Conservation (phyloP, 2,113 vertebrate species). For the Hypocryptadius cinnamomeus region DNA sequence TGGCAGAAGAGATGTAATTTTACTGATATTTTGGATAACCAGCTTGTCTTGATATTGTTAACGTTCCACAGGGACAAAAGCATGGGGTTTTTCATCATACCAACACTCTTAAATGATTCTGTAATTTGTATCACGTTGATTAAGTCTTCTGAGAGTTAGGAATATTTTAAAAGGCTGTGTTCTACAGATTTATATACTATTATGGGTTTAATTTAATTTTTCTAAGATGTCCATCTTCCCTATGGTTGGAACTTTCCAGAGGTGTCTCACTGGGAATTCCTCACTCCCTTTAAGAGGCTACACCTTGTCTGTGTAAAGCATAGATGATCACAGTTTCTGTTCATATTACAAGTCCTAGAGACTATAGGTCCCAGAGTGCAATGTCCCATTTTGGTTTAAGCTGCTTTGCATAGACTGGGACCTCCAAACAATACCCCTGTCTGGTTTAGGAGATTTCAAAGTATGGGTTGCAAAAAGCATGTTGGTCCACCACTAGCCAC, state of each 20-base stretch:
- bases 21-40: conserved; percentile 46
- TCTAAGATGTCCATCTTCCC: conserved; percentile 50
- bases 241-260: conserved; percentile 36
- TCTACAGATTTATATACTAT: conserved; percentile 56
- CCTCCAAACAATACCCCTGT: not conserved
- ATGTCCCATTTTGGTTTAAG: not conserved
- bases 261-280: not conserved
- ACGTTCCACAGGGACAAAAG: conserved; percentile 44
- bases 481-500: not conserved
- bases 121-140: conserved; percentile 60
- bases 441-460: not conserved
- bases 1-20: conserved; percentile 28
- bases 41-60: conserved; percentile 56
- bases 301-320: not conserved
- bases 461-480: not conserved
- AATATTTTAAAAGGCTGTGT: conserved; percentile 54
- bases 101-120: conserved; percentile 55
- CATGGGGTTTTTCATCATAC: conserved; percentile 54
- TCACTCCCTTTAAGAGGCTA: not conserved
- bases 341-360: not conserved
- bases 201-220: conserved; percentile 55
- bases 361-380: not conserved
- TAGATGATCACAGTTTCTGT: not conserved
- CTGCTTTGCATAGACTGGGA: not conserved
- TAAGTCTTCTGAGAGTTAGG: conserved; percentile 46